Evolutionary conservation across 1,140 invertebrate species (phyloP).

Genomic region (Vollenhovia emeryi): DNA sequence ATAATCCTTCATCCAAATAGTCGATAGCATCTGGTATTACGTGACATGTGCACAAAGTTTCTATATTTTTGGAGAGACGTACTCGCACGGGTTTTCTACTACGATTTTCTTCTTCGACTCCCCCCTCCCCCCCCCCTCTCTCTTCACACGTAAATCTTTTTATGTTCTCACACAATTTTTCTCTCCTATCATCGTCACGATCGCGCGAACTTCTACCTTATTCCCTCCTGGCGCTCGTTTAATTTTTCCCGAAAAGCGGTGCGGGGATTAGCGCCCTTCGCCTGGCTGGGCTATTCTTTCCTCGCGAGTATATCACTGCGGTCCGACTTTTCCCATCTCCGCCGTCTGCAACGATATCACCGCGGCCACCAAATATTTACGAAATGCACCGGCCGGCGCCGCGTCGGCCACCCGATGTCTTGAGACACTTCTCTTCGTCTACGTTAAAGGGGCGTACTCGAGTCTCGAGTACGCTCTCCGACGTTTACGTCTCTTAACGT

Average conservation of each 20-base stretch:
- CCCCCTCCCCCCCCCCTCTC: neutral
- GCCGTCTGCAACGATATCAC: neutral
- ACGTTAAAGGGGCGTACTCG: constrained; percentile 44
- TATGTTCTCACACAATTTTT: neutral
- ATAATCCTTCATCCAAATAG: neutral
- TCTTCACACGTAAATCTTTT: neutral
- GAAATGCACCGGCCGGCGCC: constrained; percentile 17
- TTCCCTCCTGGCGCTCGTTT: constrained; percentile 15
- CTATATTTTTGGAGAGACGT: neutral
- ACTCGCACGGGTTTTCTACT: neutral
- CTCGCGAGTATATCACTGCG: constrained; percentile 7
- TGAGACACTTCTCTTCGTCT: constrained; percentile 21
- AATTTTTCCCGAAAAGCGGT: constrained; percentile 35
- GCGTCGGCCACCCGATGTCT: neutral
- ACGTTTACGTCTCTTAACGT: constrained; percentile 52
- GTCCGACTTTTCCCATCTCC: neutral
- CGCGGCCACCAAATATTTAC: constrained; percentile 45
- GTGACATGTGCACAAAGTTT: neutral
- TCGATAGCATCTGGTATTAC: neutral
- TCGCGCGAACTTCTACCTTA: neutral
- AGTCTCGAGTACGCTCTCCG: constrained; percentile 44
- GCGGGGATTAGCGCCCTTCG: constrained; percentile 28
- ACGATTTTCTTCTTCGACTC: neutral
- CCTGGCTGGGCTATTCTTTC: constrained; percentile 11
- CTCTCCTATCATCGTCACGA: neutral